Evolutionary conservation across 2,888 invertebrate genomes (phyloP), one percentile per base, ranked within the genome.

Genomic region (Nomada fucata): DNA sequence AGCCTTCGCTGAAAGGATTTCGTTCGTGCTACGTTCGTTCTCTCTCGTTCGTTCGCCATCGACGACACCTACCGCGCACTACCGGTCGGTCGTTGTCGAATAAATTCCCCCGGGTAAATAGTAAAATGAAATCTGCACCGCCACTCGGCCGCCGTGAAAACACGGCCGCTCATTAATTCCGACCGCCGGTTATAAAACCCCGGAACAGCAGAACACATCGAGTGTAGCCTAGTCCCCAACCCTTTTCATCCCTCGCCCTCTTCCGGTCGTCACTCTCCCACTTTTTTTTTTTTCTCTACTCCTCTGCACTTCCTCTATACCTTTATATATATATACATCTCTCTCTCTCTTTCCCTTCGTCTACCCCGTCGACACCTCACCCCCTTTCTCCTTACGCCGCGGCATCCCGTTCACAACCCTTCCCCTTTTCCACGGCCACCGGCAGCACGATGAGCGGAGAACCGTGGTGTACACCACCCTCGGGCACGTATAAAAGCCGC

Each of bases 161-260:
- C 90, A 91, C 87, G 89, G 87, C 85, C 88, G 86, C 90, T 91
- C 91, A 89, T 91, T 91, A 91, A 91, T 91, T 91, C 89, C 88
- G 83, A 88, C 84, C 89, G 85, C 85, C 82, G 87, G 36, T 88
- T 87, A 89, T 90, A 89, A 91, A 91, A 88, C 85, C 84, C 84
- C 86, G 85, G 88, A 86, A 87, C 86, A 87, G 83, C 83, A 71
- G 86, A 88, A 89, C 87, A 90, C 87, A 84, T 87, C 87, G 86
- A 84, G 76, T 69, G 76, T 71, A 81, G 81, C 88, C 79, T 78
- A 59, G 81, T 80, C 80, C 59, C 76, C 80, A 60, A 61, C 80
- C 79, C 81, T 70, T 60, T 78, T 60, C 81, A 60, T 78, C 53
- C 72, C 72, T 55, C 36, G 36, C 64, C 70, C 61, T 52, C 70